Evolutionary conservation across 2,888 invertebrate genomes (phyloP).

Genomic region (Macropis europaea): DNA sequence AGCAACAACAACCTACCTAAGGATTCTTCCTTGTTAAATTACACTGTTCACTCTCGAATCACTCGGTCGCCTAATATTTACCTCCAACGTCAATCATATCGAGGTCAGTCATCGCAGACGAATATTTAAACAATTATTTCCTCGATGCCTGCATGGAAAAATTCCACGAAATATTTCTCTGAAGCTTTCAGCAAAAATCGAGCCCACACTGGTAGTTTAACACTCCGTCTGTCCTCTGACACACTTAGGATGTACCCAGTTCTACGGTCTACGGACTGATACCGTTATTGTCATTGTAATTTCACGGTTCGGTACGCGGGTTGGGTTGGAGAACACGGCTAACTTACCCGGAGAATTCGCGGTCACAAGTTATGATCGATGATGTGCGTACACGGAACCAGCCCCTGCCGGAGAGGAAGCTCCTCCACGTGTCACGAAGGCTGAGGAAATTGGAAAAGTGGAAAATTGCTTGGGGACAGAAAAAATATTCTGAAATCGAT

Average conservation of each 20-base stretch:
- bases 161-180: constrained; percentile 6
- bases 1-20: background rate
- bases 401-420: background rate
- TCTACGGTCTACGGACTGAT: constrained; percentile 30
- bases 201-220: constrained; percentile 9
- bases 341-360: constrained; percentile 18
- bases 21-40: constrained; percentile 28
- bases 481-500: too few species aligned
- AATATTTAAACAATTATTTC: background rate
- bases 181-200: constrained; percentile 1
- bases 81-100: constrained; percentile 20
- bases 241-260: constrained; percentile 9
- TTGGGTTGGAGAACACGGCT: constrained; percentile 13
- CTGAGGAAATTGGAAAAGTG: background rate
- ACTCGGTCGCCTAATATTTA: background rate
- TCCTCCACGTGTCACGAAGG: background rate
- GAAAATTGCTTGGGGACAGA: background rate
- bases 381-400: constrained; percentile 20
- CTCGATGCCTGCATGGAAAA: background rate
- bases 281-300: constrained; percentile 53
- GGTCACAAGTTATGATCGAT: constrained; percentile 50
- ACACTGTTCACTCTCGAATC: constrained; percentile 29
- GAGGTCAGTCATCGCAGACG: background rate
- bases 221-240: constrained; percentile 12
- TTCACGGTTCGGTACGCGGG: constrained; percentile 49